Base-by-base conservation (phyloP, 1,140 invertebrate species). In the Calephelis virginiensis region DNA sequence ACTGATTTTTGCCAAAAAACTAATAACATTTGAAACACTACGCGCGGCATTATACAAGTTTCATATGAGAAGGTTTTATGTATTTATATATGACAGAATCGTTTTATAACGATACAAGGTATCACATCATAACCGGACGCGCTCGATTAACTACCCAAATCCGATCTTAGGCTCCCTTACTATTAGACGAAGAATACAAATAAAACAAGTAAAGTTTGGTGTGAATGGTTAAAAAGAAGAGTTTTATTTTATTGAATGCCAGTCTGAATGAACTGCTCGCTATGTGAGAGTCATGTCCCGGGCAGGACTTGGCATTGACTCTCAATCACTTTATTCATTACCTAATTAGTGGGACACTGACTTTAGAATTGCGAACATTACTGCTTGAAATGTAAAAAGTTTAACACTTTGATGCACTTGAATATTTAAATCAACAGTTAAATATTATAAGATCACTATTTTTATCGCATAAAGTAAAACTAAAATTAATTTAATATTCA, bases 131-230 rank as follows among this genome's bases (percentile, higher is more conserved):
- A 28, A 28, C 28, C 28, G 2, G 28, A 28, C 28, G 28, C 28
- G 28, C 28, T 28, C 28, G 28, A 28, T 28, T 28, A 28, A 28
- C 28, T 17, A 17, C 17, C 17, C 17, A 17, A 17, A 17, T 17
- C 17, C 17, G 1, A 1, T 17, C 17, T 17, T 17, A 3, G 17
- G 17, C 17, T 17, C 17, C 17, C 17, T 17, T 17, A 17, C 3
- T 17, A 17, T 17, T 17, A 17, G 17, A 17, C 17, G 17, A 70
- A 71, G 67, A 69, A 63, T 56, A 59, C 56, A 12, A 59, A 40
- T 59, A 59, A 59, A 59, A 59, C 17, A 59, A 59, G 37, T 8
- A n/a, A 38, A 17, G 56, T 59, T 12, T 59, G 17, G 53, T 59
- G 53, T 38, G 53, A 59, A 59, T 59, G 53, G 17, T 59, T 38